Evolutionary conservation across 2,888 invertebrate species (phyloP).

Genomic region (Amblyteles armatorius): DNA sequence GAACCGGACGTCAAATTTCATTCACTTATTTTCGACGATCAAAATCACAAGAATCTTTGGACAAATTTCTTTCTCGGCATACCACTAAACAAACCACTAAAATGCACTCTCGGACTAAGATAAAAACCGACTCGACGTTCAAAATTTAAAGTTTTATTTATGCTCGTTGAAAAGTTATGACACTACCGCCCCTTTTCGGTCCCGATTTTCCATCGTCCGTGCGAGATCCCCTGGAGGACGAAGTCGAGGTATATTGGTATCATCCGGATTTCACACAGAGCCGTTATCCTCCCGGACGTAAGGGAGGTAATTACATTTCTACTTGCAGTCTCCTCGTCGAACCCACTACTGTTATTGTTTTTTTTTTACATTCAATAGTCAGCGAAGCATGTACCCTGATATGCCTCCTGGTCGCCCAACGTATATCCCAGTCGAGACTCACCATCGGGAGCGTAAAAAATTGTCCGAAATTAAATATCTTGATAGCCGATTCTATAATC

Average conservation of each 20-base stretch:
- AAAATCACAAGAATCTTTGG: slow-evolving; percentile 6
- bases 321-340: not conserved
- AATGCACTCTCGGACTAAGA: slow-evolving; percentile 37
- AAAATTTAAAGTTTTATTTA: slow-evolving; percentile 54
- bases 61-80: slow-evolving; percentile 60
- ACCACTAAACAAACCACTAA: slow-evolving; percentile 44
- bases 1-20: slow-evolving; percentile 15
- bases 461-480: slow-evolving; percentile 82
- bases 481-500: slow-evolving; percentile 86
- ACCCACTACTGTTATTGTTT: not conserved
- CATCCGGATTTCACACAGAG: slow-evolving; percentile 87
- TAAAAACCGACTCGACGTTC: slow-evolving; percentile 31
- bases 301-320: slow-evolving; percentile 75
- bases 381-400: slow-evolving; percentile 89
- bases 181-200: slow-evolving; percentile 76
- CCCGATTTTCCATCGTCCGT: slow-evolving; percentile 76
- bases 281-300: slow-evolving; percentile 85
- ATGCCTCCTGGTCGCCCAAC: slow-evolving; percentile 86
- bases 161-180: slow-evolving; percentile 74
- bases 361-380: slow-evolving; percentile 75
- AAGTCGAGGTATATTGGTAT: slow-evolving; percentile 86
- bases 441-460: slow-evolving; percentile 73
- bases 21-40: slow-evolving; percentile 56
- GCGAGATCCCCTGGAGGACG: slow-evolving; percentile 71
- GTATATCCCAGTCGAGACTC: slow-evolving; percentile 74